Percentiles rank a stretch among this genome's conserved stretches.
Evolutionary conservation across 2,888 invertebrate species (phyloP).

Genomic region (Agonopterix heracliana): DNA sequence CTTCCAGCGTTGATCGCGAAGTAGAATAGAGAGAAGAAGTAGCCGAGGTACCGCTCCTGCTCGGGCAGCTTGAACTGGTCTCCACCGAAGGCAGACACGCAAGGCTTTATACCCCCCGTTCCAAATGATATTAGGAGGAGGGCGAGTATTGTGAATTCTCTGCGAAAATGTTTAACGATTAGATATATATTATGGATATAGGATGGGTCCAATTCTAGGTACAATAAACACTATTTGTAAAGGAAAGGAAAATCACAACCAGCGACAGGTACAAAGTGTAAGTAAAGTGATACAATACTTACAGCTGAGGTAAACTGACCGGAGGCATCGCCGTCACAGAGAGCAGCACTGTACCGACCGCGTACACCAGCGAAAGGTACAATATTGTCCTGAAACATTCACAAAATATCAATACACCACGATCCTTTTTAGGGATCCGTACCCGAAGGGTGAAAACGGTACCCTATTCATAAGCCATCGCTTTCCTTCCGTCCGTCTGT

Average conservation of each 20-base stretch:
- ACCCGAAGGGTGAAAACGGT: too few species aligned
- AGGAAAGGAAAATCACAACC: not conserved
- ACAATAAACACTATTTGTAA: not conserved
- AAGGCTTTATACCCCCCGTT: constrained; percentile 97
- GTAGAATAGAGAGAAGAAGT: constrained; percentile 96
- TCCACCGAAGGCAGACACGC: constrained; percentile 96
- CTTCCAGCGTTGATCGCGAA: constrained; percentile 95
- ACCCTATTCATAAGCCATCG: too few species aligned
- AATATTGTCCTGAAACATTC: constrained; percentile 83
- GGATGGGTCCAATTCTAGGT: not conserved
- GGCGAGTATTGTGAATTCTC: constrained; percentile 80
- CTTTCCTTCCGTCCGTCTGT: too few species aligned
- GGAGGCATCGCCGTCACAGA: constrained; percentile 81
- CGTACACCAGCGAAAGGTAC: constrained; percentile 91
- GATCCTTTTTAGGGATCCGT: too few species aligned
- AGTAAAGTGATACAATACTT: constrained; percentile 33
- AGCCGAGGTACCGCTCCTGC: constrained; percentile 85
- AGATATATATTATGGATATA: not conserved
- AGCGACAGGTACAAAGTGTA: constrained; percentile 44
- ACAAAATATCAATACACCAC: too few species aligned
- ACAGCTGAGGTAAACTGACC: constrained; percentile 76
- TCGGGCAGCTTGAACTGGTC: constrained; percentile 92
- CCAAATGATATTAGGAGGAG: constrained; percentile 88
- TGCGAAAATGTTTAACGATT: constrained; percentile 38
- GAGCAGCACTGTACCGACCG: constrained; percentile 86